These are phyloP conservation scores for Nematostella vectensis DNA, from an alignment of 92 coral and sea anemone species.

Conservation along the genomic window DNA sequence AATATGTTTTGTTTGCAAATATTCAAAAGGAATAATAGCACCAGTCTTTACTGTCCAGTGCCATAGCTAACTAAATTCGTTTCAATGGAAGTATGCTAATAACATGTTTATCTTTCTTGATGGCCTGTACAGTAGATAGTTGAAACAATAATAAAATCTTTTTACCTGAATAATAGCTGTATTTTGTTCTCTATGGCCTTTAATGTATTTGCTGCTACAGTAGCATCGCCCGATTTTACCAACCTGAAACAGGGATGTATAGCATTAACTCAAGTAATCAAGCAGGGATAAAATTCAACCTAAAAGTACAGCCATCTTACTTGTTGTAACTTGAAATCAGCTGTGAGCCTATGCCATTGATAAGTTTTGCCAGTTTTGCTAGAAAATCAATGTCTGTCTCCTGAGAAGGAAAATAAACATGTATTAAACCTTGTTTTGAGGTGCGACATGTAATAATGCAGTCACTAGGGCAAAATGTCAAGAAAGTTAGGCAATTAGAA, in stretches of 20 bases:
- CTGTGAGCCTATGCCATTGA: constrained; percentile 71
- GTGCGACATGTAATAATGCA: no score
- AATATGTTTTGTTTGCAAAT: no score
- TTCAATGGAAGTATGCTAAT: no score
- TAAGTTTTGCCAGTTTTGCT: constrained; percentile 79
- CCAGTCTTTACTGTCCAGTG: no score
- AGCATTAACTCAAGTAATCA: not conserved
- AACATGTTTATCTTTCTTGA: no score
- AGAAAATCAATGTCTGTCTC: constrained; percentile 80
- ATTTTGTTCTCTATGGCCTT: constrained; percentile 64
- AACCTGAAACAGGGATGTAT: constrained; percentile 27
- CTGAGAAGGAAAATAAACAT: constrained; percentile 42
- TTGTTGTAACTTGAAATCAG: constrained; percentile 76
- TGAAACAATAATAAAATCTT: no score
- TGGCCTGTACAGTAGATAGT: no score
- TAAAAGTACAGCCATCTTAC: constrained; percentile 38
- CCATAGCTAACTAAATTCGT: no score
- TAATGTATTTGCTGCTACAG: constrained; percentile 50
- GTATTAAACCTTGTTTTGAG: no score
- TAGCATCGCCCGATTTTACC: constrained; percentile 64
- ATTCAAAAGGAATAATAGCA: no score
- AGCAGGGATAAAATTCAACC: not conserved
- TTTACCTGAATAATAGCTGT: constrained; percentile 66
- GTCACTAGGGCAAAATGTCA: no score
- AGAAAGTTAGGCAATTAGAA: no score